These are phyloP conservation scores for Oriolus oriolus DNA, from an alignment of 2,113 vertebrate species.

Conservation along the genomic window DNA sequence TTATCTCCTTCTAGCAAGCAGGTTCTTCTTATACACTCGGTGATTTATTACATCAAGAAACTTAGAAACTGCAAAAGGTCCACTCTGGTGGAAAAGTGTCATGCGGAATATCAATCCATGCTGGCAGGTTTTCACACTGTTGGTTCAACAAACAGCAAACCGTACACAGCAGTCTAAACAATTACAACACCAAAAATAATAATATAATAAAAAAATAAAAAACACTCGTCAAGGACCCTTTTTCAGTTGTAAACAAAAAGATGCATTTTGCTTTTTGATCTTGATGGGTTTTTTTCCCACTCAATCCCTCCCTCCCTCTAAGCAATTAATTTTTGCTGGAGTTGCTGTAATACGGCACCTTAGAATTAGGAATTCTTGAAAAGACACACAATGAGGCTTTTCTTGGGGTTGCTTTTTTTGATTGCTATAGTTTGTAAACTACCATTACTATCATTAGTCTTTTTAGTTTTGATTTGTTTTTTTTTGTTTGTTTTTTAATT, in stretches of 20 bases:
- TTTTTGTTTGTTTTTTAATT: constrained; percentile 44
- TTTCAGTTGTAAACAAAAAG: constrained; percentile 84
- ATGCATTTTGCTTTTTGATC: constrained; percentile 76
- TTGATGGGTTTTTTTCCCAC: constrained; percentile 54
- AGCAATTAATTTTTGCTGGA: constrained; percentile 68
- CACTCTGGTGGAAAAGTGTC: constrained; percentile 77
- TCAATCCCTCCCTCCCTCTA: constrained; percentile 43
- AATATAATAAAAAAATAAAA: constrained; percentile 75
- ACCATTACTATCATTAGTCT: constrained; percentile 58
- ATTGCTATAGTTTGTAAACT: constrained; percentile 59
- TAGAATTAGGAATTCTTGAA: constrained; percentile 68
- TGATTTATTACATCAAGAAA: constrained; percentile 83
- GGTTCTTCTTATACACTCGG: constrained; percentile 79
- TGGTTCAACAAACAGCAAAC: constrained; percentile 87
- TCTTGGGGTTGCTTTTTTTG: constrained; percentile 68
- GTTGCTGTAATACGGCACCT: constrained; percentile 64
- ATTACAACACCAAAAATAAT: constrained; percentile 86
- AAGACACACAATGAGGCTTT: constrained; percentile 70
- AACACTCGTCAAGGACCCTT: constrained; percentile 84
- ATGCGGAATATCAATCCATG: constrained; percentile 86
- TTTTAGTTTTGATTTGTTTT: background rate
- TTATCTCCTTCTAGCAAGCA: constrained; percentile 83
- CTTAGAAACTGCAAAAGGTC: constrained; percentile 78
- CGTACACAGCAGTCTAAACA: constrained; percentile 86
- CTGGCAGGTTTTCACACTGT: constrained; percentile 87